Conservation (phyloP, 1,140 invertebrate genomes). For the Thalassaphorura encarpata region DNA sequence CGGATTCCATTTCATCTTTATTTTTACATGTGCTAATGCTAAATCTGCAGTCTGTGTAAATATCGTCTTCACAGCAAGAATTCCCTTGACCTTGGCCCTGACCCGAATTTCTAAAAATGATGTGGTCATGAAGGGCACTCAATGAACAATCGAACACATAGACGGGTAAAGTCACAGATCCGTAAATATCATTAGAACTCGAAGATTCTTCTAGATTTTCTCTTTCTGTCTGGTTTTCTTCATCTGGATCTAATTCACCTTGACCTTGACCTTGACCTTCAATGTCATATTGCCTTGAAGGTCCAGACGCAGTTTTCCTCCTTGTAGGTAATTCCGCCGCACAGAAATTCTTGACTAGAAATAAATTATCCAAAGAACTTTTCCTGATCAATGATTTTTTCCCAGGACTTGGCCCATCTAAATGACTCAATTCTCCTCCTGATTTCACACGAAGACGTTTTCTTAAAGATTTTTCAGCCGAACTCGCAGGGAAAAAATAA, state of each 20-base stretch:
- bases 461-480: no score
- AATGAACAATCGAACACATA: conserved; percentile 61
- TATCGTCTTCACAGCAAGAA: conserved; percentile 33
- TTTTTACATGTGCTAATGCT: neutral
- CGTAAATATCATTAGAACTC: conserved; percentile 32
- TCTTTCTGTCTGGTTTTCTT: no score
- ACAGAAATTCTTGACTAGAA: conserved; percentile 25
- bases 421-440: conserved; percentile 29
- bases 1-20: no score
- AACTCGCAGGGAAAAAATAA: no score
- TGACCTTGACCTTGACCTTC: no score
- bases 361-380: conserved; percentile 16
- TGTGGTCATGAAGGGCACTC: conserved; percentile 42
- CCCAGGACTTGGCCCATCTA: conserved; percentile 16
- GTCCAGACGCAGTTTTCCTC: neutral
- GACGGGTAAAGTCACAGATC: conserved; percentile 46
- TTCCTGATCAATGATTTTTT: conserved; percentile 18
- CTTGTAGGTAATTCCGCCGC: conserved; percentile 1
- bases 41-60: conserved; percentile 32
- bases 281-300: no score
- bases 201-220: no score
- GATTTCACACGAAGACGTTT: conserved; percentile 27
- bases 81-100: neutral
- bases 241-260: no score
- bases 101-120: conserved; percentile 20